Evolutionary conservation across 2,888 invertebrate genomes (phyloP).

Genomic region (Zhuqinia jingwanae): DNA sequence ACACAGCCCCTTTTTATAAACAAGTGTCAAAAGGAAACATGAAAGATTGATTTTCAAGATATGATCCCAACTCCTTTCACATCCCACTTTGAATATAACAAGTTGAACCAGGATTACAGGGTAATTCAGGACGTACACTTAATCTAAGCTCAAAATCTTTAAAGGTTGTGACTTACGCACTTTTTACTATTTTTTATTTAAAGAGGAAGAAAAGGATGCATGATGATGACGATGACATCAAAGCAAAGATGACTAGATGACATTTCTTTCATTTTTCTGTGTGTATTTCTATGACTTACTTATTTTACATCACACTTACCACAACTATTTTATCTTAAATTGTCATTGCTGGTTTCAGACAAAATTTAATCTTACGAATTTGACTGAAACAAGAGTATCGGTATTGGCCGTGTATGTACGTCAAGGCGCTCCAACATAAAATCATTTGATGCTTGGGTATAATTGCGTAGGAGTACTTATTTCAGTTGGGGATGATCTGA

Average conservation of each 20-base stretch:
- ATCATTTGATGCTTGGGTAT: not conserved
- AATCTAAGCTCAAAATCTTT: too few relatives aligned
- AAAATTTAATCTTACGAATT: too few relatives aligned
- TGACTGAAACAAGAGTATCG: too few relatives aligned
- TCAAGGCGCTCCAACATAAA: too few relatives aligned
- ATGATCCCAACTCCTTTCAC: conserved; percentile 40
- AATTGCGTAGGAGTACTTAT: conserved; percentile 40
- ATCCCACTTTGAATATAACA: conserved; percentile 11
- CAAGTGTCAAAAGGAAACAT: conserved; percentile 67
- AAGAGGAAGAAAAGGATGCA: conserved; percentile 11
- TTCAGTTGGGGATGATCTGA: conserved; percentile 9
- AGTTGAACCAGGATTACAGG: conserved; percentile 30
- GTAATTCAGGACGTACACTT: not conserved
- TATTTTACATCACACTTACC: too few relatives aligned
- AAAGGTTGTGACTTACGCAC: too few relatives aligned
- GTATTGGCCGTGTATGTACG: too few relatives aligned
- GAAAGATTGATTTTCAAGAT: conserved; percentile 67
- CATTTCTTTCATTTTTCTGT: not conserved
- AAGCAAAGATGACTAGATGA: too few relatives aligned
- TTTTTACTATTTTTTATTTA: not conserved
- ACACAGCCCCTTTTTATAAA: conserved; percentile 61
- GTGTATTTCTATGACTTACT: too few relatives aligned
- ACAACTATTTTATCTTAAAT: too few relatives aligned
- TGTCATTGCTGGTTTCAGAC: too few relatives aligned
- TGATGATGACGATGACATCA: not conserved